These are phyloP conservation scores for Drosophila dunni DNA, from an alignment of 1,140 invertebrate species.

Conservation along the genomic window DNA sequence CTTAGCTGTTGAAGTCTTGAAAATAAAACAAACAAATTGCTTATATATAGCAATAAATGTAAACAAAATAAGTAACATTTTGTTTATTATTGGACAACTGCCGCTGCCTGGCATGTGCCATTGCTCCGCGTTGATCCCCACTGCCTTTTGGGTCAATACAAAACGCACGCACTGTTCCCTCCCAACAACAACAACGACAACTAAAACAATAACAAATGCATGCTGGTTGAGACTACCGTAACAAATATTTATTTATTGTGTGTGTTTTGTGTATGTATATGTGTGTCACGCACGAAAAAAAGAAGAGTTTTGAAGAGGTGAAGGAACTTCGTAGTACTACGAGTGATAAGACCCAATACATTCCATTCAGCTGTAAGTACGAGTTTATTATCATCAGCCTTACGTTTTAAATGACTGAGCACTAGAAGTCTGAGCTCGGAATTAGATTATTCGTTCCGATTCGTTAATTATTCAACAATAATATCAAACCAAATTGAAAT, in stretches of 20 bases:
- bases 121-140: slow-evolving; percentile 13
- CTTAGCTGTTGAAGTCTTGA: not conserved
- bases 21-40: slow-evolving; percentile 19
- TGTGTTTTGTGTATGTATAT: slow-evolving; percentile 26
- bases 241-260: slow-evolving; percentile 45
- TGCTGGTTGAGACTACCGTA: slow-evolving; percentile 28
- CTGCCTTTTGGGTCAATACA: slow-evolving; percentile 33
- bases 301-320: slow-evolving; percentile 24
- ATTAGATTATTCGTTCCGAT: slow-evolving; percentile 39
- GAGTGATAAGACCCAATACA: slow-evolving; percentile 37
- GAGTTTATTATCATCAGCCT: slow-evolving; percentile 21
- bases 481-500: slow-evolving; percentile 39
- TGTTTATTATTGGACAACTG: slow-evolving; percentile 47
- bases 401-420: slow-evolving; percentile 26
- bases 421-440: slow-evolving; percentile 3
- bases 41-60: slow-evolving; percentile 34
- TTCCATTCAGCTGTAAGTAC: not conserved
- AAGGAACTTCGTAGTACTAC: slow-evolving; percentile 35
- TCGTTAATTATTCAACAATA: slow-evolving; percentile 54
- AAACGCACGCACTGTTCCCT: slow-evolving; percentile 29
- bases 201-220: slow-evolving; percentile 1
- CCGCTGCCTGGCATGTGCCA: slow-evolving; percentile 43
- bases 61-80: slow-evolving; percentile 47
- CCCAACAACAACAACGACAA: not conserved
- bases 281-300: slow-evolving; percentile 49